Conservation (phyloP, 2,797 vertebrate genomes). For the Diglossa cyanea region DNA sequence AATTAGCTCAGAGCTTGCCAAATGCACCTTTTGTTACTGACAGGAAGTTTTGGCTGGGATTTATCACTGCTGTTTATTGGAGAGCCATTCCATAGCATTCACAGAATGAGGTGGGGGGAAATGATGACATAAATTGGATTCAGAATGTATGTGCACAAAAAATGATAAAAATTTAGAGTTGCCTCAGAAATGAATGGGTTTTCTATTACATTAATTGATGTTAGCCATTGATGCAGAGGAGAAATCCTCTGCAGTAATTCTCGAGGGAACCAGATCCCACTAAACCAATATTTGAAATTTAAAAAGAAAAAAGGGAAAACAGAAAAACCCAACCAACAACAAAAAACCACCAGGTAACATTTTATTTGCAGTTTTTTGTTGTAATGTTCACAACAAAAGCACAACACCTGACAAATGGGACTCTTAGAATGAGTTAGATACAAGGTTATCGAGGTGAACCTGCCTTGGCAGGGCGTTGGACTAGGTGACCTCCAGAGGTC, state of each 20-base stretch:
- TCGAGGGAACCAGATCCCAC: neutral
- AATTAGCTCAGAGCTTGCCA: neutral
- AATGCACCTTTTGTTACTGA: neutral
- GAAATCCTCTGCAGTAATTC: constrained; percentile 16
- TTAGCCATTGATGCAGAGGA: neutral
- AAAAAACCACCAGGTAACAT: neutral
- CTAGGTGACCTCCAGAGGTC: neutral
- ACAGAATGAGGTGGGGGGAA: neutral
- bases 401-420: constrained; percentile 1
- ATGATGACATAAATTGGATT: neutral
- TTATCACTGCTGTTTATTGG: neutral
- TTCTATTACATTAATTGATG: neutral
- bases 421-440: constrained; percentile 14
- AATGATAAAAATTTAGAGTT: neutral
- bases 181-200: neutral
- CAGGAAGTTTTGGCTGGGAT: neutral
- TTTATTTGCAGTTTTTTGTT: constrained; percentile 8
- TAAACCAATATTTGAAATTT: neutral
- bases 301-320: neutral
- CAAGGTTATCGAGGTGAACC: neutral
- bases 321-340: no score
- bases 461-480: neutral
- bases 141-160: neutral
- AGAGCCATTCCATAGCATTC: neutral
- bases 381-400: neutral